Evolutionary conservation across 2,113 vertebrate genomes (phyloP).

Genomic region (Epinephelus fuscoguttatus): DNA sequence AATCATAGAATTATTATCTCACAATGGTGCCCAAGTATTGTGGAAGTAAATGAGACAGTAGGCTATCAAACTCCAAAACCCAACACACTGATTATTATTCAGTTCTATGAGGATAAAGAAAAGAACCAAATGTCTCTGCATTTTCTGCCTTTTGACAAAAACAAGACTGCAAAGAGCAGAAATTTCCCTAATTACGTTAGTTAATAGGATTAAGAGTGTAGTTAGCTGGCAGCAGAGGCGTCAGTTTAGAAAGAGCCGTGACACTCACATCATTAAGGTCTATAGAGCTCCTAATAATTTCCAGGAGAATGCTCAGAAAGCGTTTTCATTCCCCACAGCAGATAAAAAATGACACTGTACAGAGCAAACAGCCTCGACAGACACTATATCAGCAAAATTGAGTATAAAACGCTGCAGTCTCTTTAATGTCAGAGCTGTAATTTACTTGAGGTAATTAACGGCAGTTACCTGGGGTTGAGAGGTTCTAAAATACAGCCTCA

Average conservation of each 20-base stretch:
- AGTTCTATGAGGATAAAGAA: neutral
- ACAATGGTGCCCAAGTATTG: neutral
- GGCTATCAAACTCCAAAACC: neutral
- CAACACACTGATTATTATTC: neutral
- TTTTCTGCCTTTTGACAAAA: neutral
- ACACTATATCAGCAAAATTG: conserved; percentile 38
- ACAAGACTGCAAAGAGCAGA: neutral
- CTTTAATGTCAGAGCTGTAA: conserved; percentile 45
- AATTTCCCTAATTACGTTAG: neutral
- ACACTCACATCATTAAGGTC: neutral
- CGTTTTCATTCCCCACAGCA: conserved; percentile 7
- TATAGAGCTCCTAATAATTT: conserved; percentile 29
- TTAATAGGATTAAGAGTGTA: neutral
- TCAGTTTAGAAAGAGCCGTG: neutral
- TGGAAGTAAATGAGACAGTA: neutral
- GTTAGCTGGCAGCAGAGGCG: neutral
- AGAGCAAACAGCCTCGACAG: conserved; percentile 19
- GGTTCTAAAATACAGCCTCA: conserved; percentile 29
- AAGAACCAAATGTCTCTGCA: neutral
- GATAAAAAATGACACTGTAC: conserved; percentile 11
- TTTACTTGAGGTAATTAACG: conserved; percentile 47
- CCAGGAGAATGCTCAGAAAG: conserved; percentile 1
- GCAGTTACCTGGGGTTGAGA: conserved; percentile 35
- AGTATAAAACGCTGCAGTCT: conserved; percentile 29
- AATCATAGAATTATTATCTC: neutral